Conservation (phyloP, 2,888 invertebrate species). For the Ctenicera cuprea region DNA sequence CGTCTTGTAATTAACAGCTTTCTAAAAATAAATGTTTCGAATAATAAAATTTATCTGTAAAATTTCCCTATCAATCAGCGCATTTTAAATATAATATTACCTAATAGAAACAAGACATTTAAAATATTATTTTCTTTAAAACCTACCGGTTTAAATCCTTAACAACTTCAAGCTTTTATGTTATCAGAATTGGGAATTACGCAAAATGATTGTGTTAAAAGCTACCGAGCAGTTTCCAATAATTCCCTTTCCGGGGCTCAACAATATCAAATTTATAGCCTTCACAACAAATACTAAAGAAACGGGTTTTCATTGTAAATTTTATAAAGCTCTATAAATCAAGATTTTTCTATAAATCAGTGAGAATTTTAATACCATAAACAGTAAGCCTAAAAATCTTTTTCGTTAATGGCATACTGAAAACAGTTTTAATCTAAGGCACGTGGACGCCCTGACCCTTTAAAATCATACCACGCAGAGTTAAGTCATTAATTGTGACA, state of each 20-base stretch:
- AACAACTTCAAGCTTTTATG: constrained; percentile 1
- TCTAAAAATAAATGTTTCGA: not conserved
- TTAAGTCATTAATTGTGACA: constrained; percentile 44
- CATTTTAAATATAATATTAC: constrained; percentile 1
- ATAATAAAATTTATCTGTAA: constrained; percentile 14
- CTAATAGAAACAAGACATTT: not conserved
- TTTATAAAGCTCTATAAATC: constrained; percentile 6
- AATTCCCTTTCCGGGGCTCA: constrained; percentile 17
- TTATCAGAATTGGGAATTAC: constrained; percentile 15
- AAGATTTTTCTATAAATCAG: not conserved
- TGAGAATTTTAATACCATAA: not conserved
- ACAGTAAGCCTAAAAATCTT: not conserved
- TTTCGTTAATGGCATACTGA: not conserved
- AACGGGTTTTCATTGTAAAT: not conserved
- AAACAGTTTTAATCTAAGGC: not conserved
- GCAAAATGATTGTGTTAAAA: constrained; percentile 16
- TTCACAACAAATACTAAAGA: not conserved
- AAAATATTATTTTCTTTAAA: constrained; percentile 20
- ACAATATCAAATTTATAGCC: constrained; percentile 14
- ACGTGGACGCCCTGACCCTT: constrained; percentile 25
- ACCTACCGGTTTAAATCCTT: constrained; percentile 13
- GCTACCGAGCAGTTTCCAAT: constrained; percentile 12
- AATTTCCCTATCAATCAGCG: constrained; percentile 26
- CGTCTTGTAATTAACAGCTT: constrained; percentile 30
- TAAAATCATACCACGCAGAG: constrained; percentile 40